Evolutionary conservation across 1,140 invertebrate genomes (phyloP), one percentile per base, ranked within the genome.

Genomic region (Hestina assimilis): DNA sequence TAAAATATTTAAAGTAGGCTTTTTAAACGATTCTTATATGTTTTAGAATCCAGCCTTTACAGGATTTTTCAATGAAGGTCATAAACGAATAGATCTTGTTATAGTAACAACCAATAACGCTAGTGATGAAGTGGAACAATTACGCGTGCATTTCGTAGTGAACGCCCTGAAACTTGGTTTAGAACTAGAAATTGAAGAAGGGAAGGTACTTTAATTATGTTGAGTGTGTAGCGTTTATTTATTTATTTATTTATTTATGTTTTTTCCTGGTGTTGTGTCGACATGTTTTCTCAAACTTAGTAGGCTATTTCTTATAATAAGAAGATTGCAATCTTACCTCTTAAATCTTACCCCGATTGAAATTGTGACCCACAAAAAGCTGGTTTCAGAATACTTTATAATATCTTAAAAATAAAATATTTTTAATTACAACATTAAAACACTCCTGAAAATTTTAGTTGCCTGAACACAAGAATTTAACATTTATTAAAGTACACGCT

Each of bases 401-500:
- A 26, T 26, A 26, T 5, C 8, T n/a, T n/a, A n/a, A n/a, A n/a
- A 9, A 9, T n/a, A 4, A 1, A 26, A 26, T 26, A 26, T 8
- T 26, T 8, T 9, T 9, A 8, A 8, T 0, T 28, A 9, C 1
- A 2, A 31, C 4, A 9, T 31, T 11, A 31, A 3, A 31, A n/a
- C 12, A 4, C 12, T 6, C 12, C 7, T 7, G 9, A 15, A 5
- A 17, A 35, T 35, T 35, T 6, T 14, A 35, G 31, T 35, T 48
- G 45, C n/a, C 28, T 12, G 26, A 40, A 48, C 59, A 69, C 43
- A 35, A 29, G 41, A 45, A 58, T 19, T 29, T 66, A n/a, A 41
- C 61, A 26, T 70, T 70, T 40, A 45, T 61, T 2, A 66, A 66
- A 61, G 41, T 70, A 0, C 63, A 70, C 14, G 67, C 67, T 28